phyloP scores from a whole-genome alignment of 2,888 invertebrate genomes.

The Polydrusus pterygomalis region DNA sequence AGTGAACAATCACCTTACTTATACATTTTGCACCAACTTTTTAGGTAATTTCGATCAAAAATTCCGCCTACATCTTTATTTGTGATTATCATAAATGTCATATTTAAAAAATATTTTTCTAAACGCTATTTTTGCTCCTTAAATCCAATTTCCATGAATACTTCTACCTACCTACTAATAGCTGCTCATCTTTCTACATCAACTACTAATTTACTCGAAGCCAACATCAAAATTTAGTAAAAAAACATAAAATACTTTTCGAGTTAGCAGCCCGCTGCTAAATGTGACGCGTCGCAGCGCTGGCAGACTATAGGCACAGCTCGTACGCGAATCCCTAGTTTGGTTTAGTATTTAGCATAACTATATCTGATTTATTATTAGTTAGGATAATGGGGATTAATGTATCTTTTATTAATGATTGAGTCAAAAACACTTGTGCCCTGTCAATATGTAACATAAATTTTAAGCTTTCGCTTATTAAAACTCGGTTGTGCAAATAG shows the following conservation, averaged over 20 bases:
- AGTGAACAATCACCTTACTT: too few relatives aligned
- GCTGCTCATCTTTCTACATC: too few relatives aligned
- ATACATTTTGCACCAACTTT: too few relatives aligned
- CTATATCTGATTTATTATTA: conserved; percentile 61
- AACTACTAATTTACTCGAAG: too few relatives aligned
- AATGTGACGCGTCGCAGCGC: not conserved
- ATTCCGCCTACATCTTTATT: too few relatives aligned
- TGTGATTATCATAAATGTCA: too few relatives aligned
- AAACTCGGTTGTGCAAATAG: conserved; percentile 37
- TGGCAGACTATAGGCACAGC: conserved; percentile 11
- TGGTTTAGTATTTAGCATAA: conserved; percentile 57
- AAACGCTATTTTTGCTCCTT: too few relatives aligned
- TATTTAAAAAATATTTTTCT: too few relatives aligned
- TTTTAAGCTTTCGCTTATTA: conserved; percentile 41
- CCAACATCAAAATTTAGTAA: too few relatives aligned
- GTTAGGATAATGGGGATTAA: conserved; percentile 58
- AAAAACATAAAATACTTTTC: not conserved
- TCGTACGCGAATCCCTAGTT: conserved; percentile 16
- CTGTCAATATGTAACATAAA: conserved; percentile 48
- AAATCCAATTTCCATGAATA: too few relatives aligned
- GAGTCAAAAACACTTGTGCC: conserved; percentile 58
- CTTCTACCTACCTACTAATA: too few relatives aligned
- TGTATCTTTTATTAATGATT: conserved; percentile 58
- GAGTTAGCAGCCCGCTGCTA: not conserved
- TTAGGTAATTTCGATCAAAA: too few relatives aligned